Conservation (phyloP, 2,797 vertebrate genomes). For the Micromesistius poutassou region DNA sequence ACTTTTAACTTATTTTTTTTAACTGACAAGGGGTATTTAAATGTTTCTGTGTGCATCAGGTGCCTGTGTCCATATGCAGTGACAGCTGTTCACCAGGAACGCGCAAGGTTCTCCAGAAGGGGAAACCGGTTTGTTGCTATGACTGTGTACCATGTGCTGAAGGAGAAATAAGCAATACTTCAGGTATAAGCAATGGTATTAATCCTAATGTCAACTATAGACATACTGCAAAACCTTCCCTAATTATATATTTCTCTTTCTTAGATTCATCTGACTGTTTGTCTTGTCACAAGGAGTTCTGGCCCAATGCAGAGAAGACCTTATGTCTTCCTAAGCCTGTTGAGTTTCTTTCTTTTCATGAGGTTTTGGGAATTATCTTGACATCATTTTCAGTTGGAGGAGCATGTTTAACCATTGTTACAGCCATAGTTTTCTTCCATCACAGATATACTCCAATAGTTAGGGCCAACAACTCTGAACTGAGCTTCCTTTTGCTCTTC, state of each 20-base stretch:
- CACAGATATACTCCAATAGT: conserved; percentile 52
- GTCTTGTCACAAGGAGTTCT: conserved; percentile 57
- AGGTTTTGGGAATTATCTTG: conserved; percentile 58
- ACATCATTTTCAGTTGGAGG: conserved; percentile 47
- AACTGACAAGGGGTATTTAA: neutral
- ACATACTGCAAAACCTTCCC: neutral
- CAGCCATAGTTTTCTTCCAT: conserved; percentile 39
- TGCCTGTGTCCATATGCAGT: conserved; percentile 70
- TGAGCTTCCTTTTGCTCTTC: conserved; percentile 65
- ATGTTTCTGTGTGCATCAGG: conserved; percentile 39
- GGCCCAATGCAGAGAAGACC: conserved; percentile 54
- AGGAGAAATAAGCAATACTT: conserved; percentile 74
- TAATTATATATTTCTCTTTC: neutral
- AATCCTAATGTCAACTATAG: neutral
- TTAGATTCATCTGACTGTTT: conserved; percentile 64
- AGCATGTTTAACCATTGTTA: conserved; percentile 38
- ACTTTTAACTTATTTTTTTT: neutral
- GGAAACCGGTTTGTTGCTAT: conserved; percentile 76
- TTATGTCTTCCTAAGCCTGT: conserved; percentile 54
- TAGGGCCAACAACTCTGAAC: conserved; percentile 64
- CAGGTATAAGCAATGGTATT: conserved; percentile 49
- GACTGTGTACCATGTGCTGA: conserved; percentile 77
- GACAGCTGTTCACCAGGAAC: conserved; percentile 66
- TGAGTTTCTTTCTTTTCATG: conserved; percentile 66
- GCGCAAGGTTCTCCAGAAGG: conserved; percentile 71